Evolutionary conservation across 2,888 invertebrate species (phyloP).

Genomic region (Drosophila mayaguana): DNA sequence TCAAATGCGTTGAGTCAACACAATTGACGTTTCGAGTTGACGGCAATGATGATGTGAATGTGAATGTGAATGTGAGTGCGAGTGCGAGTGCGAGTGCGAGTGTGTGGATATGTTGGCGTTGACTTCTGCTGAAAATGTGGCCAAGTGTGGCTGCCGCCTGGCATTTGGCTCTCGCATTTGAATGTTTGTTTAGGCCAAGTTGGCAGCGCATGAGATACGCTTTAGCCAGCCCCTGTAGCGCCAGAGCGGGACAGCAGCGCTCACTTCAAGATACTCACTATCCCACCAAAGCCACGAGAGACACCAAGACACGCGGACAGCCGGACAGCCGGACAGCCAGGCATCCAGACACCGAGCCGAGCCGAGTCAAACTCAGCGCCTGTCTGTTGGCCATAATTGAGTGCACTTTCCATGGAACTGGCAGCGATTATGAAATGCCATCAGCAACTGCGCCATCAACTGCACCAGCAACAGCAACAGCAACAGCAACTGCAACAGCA

Average conservation of each 20-base stretch:
- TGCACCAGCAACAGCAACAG: conserved; percentile 11
- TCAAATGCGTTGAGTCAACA: conserved; percentile 76
- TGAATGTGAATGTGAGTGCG: conserved; percentile 28
- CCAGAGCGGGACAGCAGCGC: conserved; percentile 53
- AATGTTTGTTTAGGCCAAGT: conserved; percentile 77
- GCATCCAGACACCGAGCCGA: conserved; percentile 24
- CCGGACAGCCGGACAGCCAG: conserved; percentile 6
- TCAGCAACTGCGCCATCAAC: conserved; percentile 16
- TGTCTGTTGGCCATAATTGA: conserved; percentile 82
- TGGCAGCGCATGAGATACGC: conserved; percentile 39
- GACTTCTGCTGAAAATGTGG: conserved; percentile 79
- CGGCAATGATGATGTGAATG: conserved; percentile 47
- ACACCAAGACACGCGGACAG: background rate
- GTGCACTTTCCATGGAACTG: conserved; percentile 81
- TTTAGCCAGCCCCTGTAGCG: conserved; percentile 54
- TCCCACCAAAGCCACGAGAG: conserved; percentile 11
- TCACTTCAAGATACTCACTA: conserved; percentile 51
- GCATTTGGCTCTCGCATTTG: conserved; percentile 50
- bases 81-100: conserved; percentile 20
- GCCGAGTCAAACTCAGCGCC: conserved; percentile 63
- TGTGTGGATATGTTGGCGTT: conserved; percentile 67
- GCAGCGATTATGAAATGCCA: conserved; percentile 79
- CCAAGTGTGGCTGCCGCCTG: conserved; percentile 66
- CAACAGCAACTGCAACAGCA: conserved; percentile 5
- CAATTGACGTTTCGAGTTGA: conserved; percentile 80